Percentiles rank a stretch among this genome's conserved stretches.
Evolutionary conservation across 2,888 invertebrate genomes (phyloP).

Genomic region (Brachylomia viminalis): DNA sequence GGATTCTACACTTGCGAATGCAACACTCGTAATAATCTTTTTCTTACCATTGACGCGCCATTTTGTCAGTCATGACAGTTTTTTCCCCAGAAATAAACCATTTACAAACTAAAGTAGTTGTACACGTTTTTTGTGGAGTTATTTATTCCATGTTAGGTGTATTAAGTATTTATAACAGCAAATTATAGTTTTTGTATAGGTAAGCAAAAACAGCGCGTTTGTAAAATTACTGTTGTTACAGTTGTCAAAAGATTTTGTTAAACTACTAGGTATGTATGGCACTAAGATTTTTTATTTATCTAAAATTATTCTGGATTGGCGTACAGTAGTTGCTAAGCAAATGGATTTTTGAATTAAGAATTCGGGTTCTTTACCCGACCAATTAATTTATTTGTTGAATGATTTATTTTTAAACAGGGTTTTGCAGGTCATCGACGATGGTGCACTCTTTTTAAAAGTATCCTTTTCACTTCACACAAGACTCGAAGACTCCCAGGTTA

Average conservation of each 20-base stretch:
- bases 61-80: slow-evolving; percentile 24
- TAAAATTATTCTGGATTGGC: neutral
- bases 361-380: neutral
- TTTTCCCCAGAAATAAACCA: slow-evolving; percentile 25
- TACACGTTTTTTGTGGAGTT: slow-evolving; percentile 22
- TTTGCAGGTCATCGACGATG: no score
- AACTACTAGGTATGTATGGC: no score
- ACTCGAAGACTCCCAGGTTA: no score
- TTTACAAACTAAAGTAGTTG: slow-evolving; percentile 24
- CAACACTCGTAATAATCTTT: neutral
- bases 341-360: neutral
- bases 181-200: slow-evolving; percentile 37
- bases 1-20: neutral
- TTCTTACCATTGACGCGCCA: neutral
- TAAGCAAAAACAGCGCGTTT: slow-evolving; percentile 5
- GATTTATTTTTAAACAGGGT: no score
- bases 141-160: slow-evolving; percentile 8
- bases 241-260: slow-evolving; percentile 15
- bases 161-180: slow-evolving; percentile 44
- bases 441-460: no score
- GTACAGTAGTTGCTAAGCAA: neutral
- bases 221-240: slow-evolving; percentile 14
- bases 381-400: neutral
- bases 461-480: no score
- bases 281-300: slow-evolving; percentile 7